Evolutionary conservation across 2,797 vertebrate species (phyloP).

Genomic region (Tarsius wallacei): DNA sequence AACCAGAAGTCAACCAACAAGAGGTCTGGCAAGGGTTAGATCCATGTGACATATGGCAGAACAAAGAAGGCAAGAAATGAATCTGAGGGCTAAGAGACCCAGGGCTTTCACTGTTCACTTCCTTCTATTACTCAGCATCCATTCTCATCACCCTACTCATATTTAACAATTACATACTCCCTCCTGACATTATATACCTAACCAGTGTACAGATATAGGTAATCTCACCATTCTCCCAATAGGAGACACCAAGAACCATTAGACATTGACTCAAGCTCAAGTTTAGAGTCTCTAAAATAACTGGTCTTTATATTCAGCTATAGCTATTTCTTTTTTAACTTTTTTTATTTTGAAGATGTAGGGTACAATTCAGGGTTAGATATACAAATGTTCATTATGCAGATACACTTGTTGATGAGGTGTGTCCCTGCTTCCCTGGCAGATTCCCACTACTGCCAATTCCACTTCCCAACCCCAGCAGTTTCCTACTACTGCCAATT

Average conservation of each 20-base stretch:
- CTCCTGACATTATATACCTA: not conserved
- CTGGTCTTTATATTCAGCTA: not conserved
- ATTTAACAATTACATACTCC: not conserved
- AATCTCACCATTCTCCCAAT: not conserved
- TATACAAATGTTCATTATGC: no score
- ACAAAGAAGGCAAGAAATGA: not conserved
- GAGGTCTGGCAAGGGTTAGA: not conserved
- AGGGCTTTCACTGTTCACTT: not conserved
- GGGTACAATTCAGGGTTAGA: no score
- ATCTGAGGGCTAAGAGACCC: not conserved
- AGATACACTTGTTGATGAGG: no score
- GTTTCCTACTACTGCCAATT: no score
- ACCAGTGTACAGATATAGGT: not conserved
- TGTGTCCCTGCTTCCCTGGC: no score
- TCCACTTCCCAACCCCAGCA: no score
- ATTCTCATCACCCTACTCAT: not conserved
- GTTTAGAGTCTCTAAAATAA: not conserved
- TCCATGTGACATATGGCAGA: not conserved
- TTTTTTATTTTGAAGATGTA: no score
- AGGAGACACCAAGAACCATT: not conserved
- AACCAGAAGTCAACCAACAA: not conserved
- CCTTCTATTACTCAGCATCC: not conserved
- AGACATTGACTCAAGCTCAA: not conserved
- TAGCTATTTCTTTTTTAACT: no score
- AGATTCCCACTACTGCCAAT: no score